These are phyloP conservation scores for Liasis olivaceus DNA, from an alignment of 2,797 vertebrate species.

Conservation along the genomic window DNA sequence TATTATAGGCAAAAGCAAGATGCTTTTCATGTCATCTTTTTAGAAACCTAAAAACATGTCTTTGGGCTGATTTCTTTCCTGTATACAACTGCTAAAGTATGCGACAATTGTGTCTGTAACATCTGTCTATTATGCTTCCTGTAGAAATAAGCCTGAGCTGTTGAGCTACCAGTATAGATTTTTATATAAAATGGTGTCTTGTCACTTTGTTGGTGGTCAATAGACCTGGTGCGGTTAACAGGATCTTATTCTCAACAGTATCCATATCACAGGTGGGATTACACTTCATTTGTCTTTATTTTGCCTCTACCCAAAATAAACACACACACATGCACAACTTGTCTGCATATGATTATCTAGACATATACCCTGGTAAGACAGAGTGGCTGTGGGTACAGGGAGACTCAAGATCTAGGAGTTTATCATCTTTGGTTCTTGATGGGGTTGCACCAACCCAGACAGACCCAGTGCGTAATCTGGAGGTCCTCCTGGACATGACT, in stretches of 20 bases:
- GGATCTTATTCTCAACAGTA: conserved; percentile 3
- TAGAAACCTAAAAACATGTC: neutral
- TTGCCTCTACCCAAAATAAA: neutral
- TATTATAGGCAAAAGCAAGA: neutral
- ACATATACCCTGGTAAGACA: too few species aligned
- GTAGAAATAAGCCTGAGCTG: conserved; percentile 23
- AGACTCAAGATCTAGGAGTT: neutral
- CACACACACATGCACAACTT: neutral
- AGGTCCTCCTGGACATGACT: too few species aligned
- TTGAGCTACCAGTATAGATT: conserved; percentile 22
- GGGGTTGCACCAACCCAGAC: too few species aligned
- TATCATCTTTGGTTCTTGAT: too few species aligned
- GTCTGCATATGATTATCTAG: neutral
- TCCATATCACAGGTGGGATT: neutral
- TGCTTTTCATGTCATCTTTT: conserved; percentile 3
- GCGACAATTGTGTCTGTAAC: conserved; percentile 22
- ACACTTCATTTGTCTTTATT: conserved; percentile 6
- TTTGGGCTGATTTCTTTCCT: neutral
- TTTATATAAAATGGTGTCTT: conserved; percentile 19
- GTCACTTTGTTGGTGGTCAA: neutral
- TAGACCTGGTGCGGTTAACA: neutral
- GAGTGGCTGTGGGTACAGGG: too few species aligned
- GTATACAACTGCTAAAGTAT: neutral
- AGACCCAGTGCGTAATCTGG: too few species aligned
- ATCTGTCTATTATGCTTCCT: conserved; percentile 26